Conservation (phyloP, 2,888 invertebrate genomes). For the Andrena hattorfiana region DNA sequence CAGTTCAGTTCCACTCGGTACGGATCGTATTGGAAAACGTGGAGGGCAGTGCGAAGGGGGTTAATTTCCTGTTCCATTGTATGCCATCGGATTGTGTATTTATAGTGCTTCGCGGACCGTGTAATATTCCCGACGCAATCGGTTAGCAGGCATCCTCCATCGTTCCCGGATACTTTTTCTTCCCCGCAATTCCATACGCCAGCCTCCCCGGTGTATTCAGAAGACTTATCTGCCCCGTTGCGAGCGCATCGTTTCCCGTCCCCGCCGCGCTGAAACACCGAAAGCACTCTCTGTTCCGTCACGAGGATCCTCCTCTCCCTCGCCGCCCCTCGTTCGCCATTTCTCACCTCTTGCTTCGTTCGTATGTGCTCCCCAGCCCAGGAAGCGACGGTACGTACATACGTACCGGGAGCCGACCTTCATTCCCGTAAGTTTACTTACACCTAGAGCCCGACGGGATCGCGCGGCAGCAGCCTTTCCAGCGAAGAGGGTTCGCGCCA, state of each 20-base stretch:
- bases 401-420: constrained; percentile 47
- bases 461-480: constrained; percentile 66
- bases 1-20: too few relatives aligned
- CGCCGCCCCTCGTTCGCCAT: constrained; percentile 8
- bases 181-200: constrained; percentile 43
- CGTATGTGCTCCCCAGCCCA: constrained; percentile 24
- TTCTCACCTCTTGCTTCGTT: constrained; percentile 31
- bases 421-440: constrained; percentile 77
- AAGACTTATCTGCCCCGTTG: constrained; percentile 54
- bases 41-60: background rate
- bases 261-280: constrained; percentile 45
- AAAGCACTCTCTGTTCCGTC: constrained; percentile 63
- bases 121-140: background rate
- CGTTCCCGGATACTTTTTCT: constrained; percentile 28
- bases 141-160: background rate
- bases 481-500: constrained; percentile 80
- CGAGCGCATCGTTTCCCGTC: constrained; percentile 53
- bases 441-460: constrained; percentile 72
- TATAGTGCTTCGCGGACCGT: background rate
- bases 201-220: constrained; percentile 49
- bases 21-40: too few relatives aligned
- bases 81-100: background rate
- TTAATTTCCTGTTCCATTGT: background rate
- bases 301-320: constrained; percentile 5
- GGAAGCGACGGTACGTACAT: constrained; percentile 63